Evolutionary conservation across 2,113 vertebrate genomes (phyloP).

Genomic region (Fukomys damarensis): DNA sequence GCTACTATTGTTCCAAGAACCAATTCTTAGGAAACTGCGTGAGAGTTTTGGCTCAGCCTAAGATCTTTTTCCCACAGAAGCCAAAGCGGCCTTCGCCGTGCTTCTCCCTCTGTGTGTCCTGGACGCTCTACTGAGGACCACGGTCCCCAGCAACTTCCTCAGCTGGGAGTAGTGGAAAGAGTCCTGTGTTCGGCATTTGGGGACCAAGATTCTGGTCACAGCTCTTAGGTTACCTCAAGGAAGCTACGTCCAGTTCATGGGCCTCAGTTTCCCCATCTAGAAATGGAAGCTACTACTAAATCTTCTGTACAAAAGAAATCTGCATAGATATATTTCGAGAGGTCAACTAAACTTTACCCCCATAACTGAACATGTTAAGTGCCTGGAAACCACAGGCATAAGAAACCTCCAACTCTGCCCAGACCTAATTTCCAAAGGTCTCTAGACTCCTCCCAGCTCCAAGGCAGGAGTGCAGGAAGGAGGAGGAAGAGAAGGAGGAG

Average conservation of each 20-base stretch:
- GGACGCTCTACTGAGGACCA: not conserved
- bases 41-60: not conserved
- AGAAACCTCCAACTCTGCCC: not conserved
- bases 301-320: not conserved
- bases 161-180: not conserved
- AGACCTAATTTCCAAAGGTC: not conserved
- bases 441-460: not conserved
- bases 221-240: not conserved
- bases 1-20: not conserved
- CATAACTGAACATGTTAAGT: not conserved
- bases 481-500: too few relatives aligned
- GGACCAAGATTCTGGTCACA: not conserved
- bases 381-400: not conserved
- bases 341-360: not conserved
- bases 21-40: not conserved
- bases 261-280: too few relatives aligned
- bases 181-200: not conserved
- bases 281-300: not conserved
- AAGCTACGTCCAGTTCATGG: not conserved
- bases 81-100: not conserved
- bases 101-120: not conserved
- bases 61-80: not conserved
- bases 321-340: not conserved
- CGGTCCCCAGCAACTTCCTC: not conserved
- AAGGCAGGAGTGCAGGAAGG: not conserved